Percentiles rank a stretch among this genome's conserved stretches.
Conservation (phyloP, 1,140 invertebrate genomes). For the Pogonomyrmex barbatus region DNA sequence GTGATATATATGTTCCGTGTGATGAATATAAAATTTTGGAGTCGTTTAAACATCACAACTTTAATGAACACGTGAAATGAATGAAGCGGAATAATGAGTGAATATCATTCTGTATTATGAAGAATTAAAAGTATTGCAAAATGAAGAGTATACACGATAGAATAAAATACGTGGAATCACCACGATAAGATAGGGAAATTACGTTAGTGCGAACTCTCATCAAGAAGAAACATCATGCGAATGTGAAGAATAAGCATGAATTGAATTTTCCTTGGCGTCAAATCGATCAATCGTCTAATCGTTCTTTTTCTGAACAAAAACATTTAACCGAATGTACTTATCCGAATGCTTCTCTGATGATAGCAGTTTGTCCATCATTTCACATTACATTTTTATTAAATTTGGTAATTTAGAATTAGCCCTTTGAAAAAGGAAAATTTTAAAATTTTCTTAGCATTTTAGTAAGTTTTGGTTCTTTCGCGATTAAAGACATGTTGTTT, state of each 20-base stretch:
- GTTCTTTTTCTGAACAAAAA: background rate
- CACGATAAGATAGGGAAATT: background rate
- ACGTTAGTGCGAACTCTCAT: background rate
- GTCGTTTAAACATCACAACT: background rate
- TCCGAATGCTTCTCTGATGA: background rate
- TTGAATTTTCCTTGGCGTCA: background rate
- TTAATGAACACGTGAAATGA: background rate
- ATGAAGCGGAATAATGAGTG: background rate
- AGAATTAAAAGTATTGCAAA: background rate
- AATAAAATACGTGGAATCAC: background rate
- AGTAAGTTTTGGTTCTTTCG: too few relatives aligned
- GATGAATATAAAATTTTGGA: background rate
- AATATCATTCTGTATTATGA: too few relatives aligned
- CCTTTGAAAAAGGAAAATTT: background rate
- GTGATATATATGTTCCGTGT: background rate
- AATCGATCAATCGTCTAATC: background rate
- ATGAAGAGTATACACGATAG: background rate
- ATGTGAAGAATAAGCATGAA: background rate
- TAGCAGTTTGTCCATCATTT: background rate
- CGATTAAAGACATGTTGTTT: too few relatives aligned
- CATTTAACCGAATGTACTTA: background rate
- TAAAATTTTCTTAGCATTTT: background rate
- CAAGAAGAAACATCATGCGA: background rate
- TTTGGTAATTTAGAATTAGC: background rate
- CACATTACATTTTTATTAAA: background rate